Evolutionary conservation across 2,113 vertebrate species (phyloP), one percentile per base, ranked within the genome.

Genomic region (Tringa solitaria): DNA sequence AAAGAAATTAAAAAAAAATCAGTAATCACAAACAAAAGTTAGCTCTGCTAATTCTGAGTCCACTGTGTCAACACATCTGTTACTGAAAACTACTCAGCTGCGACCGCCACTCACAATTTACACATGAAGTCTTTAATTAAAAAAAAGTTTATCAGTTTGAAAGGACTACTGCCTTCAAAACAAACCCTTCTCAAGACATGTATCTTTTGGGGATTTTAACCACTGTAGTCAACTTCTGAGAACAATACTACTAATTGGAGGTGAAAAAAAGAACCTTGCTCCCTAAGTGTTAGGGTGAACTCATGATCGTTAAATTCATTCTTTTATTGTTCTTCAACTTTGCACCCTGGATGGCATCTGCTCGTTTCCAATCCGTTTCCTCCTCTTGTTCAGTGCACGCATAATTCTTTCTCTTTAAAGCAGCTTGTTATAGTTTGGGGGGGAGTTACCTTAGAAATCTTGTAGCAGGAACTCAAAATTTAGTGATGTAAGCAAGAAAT

Each of bases 391-490:
- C 51, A 80, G n/a, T 21, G 30, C 48, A 45, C 2, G 7, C 7
- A 1, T 37, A 87, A 90, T 77, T 65, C 46, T 70, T 76, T 78
- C 61, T 89, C 41, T 83, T 96, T 70, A 85, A 79, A 92, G 59
- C 37, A 74, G 51, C 75, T 56, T 79, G 60, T 65, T 77, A n/a
- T 22, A 32, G 22, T 82, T 72, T 70, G 64, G 6, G 39, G 26
- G 27, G 32, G 6, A 35, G 10, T 81, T 90, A 73, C 27, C 32
- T 90, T 59, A 41, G 84, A 89, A 90, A 90, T 97, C 98, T 97
- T 98, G 99, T 98, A 99, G 99, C 99, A 99, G 99, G 98, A 99
- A 98, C 99, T 99, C 99, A 99, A 99, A 99, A 98, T 96, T 96
- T 97, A 98, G 98, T 98, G 98, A 98, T 98, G 98, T 98, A 99